phyloP scores from a whole-genome alignment of 2,797 vertebrate genomes.

The Enteromius thamalakanensis region DNA sequence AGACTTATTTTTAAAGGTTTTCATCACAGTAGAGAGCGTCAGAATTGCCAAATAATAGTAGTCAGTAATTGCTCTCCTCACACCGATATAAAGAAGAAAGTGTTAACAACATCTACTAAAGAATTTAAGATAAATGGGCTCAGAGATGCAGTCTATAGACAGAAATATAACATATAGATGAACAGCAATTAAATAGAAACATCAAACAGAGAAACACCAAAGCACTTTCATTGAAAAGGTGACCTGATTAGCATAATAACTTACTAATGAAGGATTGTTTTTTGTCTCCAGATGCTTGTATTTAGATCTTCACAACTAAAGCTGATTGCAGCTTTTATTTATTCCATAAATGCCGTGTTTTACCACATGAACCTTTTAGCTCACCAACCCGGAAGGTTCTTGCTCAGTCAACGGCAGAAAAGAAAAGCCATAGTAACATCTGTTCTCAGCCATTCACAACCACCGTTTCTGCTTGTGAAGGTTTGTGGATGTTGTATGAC shows the following conservation, averaged over 20 bases:
- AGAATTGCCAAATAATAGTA: slow-evolving; percentile 28
- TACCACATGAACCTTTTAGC: neutral
- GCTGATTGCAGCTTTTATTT: neutral
- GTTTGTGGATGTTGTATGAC: slow-evolving; percentile 3
- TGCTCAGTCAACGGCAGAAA: slow-evolving; percentile 6
- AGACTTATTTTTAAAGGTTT: neutral
- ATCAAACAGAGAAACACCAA: neutral
- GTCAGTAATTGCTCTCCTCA: neutral
- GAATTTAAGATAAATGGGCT: neutral
- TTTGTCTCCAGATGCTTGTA: neutral
- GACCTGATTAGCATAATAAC: neutral
- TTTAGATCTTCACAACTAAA: neutral
- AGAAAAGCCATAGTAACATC: neutral
- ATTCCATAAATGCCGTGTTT: neutral
- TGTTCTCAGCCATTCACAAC: neutral
- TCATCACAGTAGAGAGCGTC: neutral
- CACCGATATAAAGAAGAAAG: slow-evolving; percentile 3
- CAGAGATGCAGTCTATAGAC: neutral
- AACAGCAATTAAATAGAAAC: neutral
- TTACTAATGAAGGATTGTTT: neutral
- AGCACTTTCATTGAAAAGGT: slow-evolving; percentile 1
- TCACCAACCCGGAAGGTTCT: neutral
- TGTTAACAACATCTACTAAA: neutral
- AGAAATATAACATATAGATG: neutral
- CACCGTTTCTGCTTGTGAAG: neutral